Conservation (phyloP, 2,113 vertebrate species). For the Scomber colias region DNA sequence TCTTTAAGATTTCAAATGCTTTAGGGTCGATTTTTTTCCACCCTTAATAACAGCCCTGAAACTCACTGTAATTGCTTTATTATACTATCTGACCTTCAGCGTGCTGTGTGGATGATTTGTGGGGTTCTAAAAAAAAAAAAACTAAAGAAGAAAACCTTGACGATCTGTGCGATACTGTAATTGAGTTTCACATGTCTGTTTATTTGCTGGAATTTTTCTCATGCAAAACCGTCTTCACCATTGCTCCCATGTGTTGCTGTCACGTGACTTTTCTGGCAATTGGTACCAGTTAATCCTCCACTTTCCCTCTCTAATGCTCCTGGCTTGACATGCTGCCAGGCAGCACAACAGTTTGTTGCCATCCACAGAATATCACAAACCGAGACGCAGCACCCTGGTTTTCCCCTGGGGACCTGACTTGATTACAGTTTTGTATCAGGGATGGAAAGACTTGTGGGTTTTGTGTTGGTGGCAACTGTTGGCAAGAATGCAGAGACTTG, state of each 20-base stretch:
- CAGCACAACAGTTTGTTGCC: conserved; percentile 27
- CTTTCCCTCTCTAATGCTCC: conserved; percentile 50
- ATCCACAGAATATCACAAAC: conserved; percentile 50
- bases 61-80: conserved; percentile 24
- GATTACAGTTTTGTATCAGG: conserved; percentile 72
- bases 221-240: conserved; percentile 9
- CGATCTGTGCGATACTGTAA: conserved; percentile 41
- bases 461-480: conserved; percentile 68
- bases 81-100: conserved; percentile 34
- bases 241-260: conserved; percentile 43
- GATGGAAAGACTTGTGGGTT: conserved; percentile 77
- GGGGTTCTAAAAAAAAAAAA: background rate
- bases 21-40: background rate
- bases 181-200: conserved; percentile 47
- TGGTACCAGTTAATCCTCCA: conserved; percentile 62
- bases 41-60: conserved; percentile 33
- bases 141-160: conserved; percentile 24
- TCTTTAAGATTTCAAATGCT: background rate
- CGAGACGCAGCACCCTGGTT: conserved; percentile 33
- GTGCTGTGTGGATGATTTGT: background rate
- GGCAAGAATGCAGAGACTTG: conserved; percentile 61
- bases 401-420: conserved; percentile 50
- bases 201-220: conserved; percentile 44
- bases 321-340: conserved; percentile 63
- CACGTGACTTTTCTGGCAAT: conserved; percentile 57